Evolutionary conservation across 2,888 invertebrate genomes (phyloP), one percentile per base, ranked within the genome.

Genomic region (Altica lythri): DNA sequence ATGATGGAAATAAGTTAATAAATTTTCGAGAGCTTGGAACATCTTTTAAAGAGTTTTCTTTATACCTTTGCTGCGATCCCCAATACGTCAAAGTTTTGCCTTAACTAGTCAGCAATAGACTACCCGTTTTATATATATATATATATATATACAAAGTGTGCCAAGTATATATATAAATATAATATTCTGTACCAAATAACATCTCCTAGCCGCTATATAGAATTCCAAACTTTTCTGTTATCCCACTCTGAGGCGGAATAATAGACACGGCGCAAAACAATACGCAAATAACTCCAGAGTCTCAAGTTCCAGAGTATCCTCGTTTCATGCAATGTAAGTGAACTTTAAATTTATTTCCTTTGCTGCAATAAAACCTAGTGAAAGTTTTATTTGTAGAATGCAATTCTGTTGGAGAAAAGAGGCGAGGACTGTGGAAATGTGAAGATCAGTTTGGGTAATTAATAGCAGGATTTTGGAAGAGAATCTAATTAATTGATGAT

Each of bases 311-410:
- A 12, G 9, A 32, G 37, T 29, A 47, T 37, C 37, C 37, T 5
- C 22, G 37, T 34, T 38, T 37, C 48, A 38, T 38, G 48, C 48
- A 19, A 48, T 29, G 48, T 37, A 48, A 48, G 48, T 38, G 48
- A 48, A 48, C 48, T 48, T 48, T 38, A 48, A 48, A 48, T 48
- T 48, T 48, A 48, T 48, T 38, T 48, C 38, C 48, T 38, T 25
- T 18, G 27, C 38, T 38, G 48, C 38, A 48, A 48, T 48, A 48
- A 48, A 48, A 37, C 46, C 37, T n/a, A 25, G 37, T 27, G 47
- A 47, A 47, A 47, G 47, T 47, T 47, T 47, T 47, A 47, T 47
- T 37, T 17, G 37, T 25, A n/a, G 47, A 35, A 29, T 47, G 47
- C 27, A 47, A 47, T 25, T 17, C 16, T 47, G 37, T 27, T n/a